phyloP scores from a whole-genome alignment of 2,113 vertebrate genomes.

The Hyla sarda region DNA sequence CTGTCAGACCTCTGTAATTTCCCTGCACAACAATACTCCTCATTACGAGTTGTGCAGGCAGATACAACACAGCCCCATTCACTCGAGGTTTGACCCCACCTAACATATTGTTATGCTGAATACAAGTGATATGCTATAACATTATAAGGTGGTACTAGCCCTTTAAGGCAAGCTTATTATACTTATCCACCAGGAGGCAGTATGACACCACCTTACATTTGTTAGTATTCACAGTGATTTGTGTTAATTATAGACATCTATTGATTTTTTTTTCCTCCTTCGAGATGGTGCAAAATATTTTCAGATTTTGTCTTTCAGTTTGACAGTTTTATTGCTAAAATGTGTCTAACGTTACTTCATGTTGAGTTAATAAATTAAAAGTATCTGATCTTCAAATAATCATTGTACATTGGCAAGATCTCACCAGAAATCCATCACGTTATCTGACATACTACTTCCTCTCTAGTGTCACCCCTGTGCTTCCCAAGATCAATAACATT shows the following conservation, averaged over 20 bases:
- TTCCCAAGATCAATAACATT: background rate
- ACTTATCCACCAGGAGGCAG: conserved; percentile 14
- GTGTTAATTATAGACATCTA: background rate
- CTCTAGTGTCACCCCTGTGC: background rate
- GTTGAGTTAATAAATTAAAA: background rate
- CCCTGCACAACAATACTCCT: too few species aligned
- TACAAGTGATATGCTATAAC: background rate
- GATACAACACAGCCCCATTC: too few species aligned
- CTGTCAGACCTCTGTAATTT: too few species aligned
- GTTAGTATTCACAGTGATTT: background rate
- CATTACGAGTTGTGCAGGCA: too few species aligned
- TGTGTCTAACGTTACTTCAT: background rate
- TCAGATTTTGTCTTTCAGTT: background rate
- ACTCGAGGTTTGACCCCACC: too few species aligned
- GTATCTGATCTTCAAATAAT: background rate
- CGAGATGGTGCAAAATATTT: background rate
- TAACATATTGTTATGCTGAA: too few species aligned
- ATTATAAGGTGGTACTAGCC: background rate
- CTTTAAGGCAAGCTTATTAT: background rate
- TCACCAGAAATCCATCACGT: background rate
- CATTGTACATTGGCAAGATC: background rate
- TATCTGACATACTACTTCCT: background rate
- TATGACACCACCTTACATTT: background rate
- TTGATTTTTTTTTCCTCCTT: background rate
- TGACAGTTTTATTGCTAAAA: background rate